Evolutionary conservation across 2,113 vertebrate species (phyloP).

Genomic region (Chaetodon auriga): DNA sequence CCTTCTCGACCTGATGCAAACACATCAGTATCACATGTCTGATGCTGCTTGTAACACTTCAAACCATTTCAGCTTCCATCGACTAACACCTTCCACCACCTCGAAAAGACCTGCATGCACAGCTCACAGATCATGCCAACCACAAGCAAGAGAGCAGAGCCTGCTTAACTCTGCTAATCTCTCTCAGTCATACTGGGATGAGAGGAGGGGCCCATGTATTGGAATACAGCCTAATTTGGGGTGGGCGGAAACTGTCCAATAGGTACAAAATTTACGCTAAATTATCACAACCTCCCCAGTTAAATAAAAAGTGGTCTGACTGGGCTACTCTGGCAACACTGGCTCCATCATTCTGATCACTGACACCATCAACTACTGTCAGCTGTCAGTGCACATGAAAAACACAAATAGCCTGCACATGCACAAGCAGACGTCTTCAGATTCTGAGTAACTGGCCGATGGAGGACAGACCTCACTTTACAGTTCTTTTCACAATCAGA

Average conservation of each 20-base stretch:
- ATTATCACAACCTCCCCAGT: neutral
- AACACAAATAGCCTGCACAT: constrained; percentile 29
- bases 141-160: constrained; percentile 26
- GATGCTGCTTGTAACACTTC: neutral
- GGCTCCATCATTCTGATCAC: constrained; percentile 40
- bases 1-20: neutral
- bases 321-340: neutral
- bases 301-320: neutral
- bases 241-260: neutral
- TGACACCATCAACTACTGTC: constrained; percentile 44
- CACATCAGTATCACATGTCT: constrained; percentile 2
- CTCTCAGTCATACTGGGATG: neutral
- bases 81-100: neutral
- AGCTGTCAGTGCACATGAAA: constrained; percentile 35
- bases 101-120: neutral
- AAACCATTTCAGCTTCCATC: constrained; percentile 6
- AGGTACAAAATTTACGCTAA: no score
- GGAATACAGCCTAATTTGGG: neutral
- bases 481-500: constrained; percentile 33
- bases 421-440: constrained; percentile 27
- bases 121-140: constrained; percentile 43
- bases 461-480: constrained; percentile 18
- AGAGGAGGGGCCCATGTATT: neutral
- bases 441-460: constrained; percentile 31
- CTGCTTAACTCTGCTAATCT: neutral